These are phyloP conservation scores for Hemicordylus capensis DNA, from an alignment of 2,113 vertebrate genomes.

Conservation along the genomic window DNA sequence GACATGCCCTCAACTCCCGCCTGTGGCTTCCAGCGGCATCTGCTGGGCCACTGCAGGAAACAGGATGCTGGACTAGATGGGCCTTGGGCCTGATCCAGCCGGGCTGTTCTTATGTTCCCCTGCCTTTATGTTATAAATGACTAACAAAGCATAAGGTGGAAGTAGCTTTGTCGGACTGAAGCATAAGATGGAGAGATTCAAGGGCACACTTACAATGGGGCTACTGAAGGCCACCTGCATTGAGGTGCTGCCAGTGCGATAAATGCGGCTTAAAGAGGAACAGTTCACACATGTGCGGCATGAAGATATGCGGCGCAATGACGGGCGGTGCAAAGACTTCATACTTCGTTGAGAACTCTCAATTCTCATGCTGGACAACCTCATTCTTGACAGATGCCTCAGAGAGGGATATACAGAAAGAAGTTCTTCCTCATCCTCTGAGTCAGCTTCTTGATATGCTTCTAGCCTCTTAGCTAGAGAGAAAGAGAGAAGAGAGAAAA, in stretches of 20 bases:
- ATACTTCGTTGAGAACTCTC: constrained; percentile 71
- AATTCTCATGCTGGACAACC: constrained; percentile 60
- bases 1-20: too few relatives aligned
- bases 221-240: constrained; percentile 85
- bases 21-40: too few relatives aligned
- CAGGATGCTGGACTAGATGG: too few relatives aligned
- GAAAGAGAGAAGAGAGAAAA: neutral
- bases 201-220: constrained; percentile 82
- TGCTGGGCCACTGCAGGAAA: too few relatives aligned
- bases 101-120: too few relatives aligned
- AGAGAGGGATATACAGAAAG: constrained; percentile 52
- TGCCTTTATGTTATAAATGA: too few relatives aligned
- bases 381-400: constrained; percentile 51
- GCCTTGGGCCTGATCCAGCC: too few relatives aligned
- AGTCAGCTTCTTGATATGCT: constrained; percentile 79
- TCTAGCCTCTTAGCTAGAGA: constrained; percentile 82
- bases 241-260: constrained; percentile 43
- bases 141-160: too few relatives aligned
- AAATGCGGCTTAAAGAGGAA: too few relatives aligned
- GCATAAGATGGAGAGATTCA: too few relatives aligned
- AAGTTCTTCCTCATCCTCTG: constrained; percentile 54
- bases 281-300: too few relatives aligned
- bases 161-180: too few relatives aligned
- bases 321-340: constrained; percentile 69
- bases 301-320: constrained; percentile 8